These are phyloP conservation scores for Anhinga rufa DNA, from an alignment of 2,113 vertebrate species.

Conservation along the genomic window DNA sequence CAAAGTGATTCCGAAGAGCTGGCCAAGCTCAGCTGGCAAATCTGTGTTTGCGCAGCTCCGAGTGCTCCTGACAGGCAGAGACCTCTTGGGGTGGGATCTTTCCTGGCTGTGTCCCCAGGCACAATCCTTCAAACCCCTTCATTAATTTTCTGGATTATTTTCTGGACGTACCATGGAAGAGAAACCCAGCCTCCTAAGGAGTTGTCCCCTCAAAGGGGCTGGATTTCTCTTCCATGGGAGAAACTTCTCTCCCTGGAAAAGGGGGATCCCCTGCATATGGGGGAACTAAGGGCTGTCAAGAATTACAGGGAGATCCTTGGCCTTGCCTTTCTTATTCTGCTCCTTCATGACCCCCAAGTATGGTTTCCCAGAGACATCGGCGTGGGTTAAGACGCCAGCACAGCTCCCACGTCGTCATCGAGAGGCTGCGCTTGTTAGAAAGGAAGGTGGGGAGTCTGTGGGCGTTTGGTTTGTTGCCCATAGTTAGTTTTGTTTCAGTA, in stretches of 20 bases:
- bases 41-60: background rate
- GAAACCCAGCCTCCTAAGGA: background rate
- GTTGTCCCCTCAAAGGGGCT: background rate
- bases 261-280: background rate
- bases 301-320: background rate
- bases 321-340: background rate
- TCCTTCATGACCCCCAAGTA: background rate
- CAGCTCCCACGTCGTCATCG: background rate
- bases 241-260: background rate
- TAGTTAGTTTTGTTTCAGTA: background rate
- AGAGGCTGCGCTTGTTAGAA: background rate
- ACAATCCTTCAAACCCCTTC: background rate
- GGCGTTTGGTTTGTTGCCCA: background rate
- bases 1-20: background rate
- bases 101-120: background rate
- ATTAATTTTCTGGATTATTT: background rate
- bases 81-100: background rate
- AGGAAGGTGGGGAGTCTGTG: background rate
- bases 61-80: background rate
- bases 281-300: background rate
- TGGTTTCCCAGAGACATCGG: background rate
- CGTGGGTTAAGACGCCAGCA: background rate
- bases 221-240: background rate
- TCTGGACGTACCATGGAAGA: background rate
- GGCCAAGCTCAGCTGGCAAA: fast-evolving